Evolutionary conservation across 2,113 vertebrate species (phyloP).

Genomic region (Macaca mulatta): DNA sequence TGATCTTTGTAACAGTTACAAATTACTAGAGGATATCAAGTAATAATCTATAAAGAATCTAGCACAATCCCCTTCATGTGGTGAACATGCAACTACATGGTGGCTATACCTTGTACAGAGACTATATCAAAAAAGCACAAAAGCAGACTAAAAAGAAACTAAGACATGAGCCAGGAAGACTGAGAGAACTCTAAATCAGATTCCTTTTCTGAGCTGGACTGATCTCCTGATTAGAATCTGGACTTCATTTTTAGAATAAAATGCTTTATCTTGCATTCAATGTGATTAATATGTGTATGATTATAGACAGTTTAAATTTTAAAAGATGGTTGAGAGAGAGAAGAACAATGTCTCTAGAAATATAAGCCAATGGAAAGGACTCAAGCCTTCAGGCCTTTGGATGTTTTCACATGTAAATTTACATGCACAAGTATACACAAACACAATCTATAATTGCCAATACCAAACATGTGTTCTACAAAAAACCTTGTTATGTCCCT

Average conservation of each 20-base stretch:
- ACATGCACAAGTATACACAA: neutral
- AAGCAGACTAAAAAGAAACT: neutral
- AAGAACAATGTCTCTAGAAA: constrained; percentile 22
- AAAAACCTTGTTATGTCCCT: neutral
- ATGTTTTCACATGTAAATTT: neutral
- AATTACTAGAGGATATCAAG: neutral
- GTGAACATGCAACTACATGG: neutral
- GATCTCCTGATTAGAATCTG: neutral
- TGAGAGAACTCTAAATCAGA: neutral
- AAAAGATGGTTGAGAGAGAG: neutral
- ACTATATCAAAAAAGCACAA: neutral
- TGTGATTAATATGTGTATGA: neutral
- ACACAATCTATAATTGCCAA: neutral
- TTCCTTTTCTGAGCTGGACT: neutral
- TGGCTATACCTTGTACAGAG: neutral
- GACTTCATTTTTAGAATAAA: constrained; percentile 21
- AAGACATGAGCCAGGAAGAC: neutral
- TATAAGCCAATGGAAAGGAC: constrained; percentile 8
- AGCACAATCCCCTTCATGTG: neutral
- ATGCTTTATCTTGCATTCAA: constrained; percentile 27
- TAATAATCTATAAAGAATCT: neutral
- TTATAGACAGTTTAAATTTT: constrained; percentile 15
- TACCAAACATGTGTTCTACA: neutral
- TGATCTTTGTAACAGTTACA: constrained; percentile 2
- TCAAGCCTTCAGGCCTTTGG: neutral